These are phyloP conservation scores for Syrphus vitripennis DNA, from an alignment of 2,888 invertebrate species.

Conservation along the genomic window DNA sequence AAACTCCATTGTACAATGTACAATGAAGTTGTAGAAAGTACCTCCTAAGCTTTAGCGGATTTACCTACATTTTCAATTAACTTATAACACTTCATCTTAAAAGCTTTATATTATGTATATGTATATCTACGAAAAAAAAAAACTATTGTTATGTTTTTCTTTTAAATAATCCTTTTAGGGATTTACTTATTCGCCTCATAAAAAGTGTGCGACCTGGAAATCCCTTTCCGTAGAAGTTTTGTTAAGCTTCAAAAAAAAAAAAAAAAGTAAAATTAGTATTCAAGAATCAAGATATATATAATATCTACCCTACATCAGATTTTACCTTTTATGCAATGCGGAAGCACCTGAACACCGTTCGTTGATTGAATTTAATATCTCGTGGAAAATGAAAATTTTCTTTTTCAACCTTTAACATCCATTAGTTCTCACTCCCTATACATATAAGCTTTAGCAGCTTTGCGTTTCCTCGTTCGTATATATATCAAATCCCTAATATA, in stretches of 20 bases:
- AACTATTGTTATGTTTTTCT: slow-evolving; percentile 12
- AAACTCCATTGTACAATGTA: neutral
- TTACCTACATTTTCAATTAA: slow-evolving; percentile 20
- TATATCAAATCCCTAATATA: slow-evolving; percentile 31
- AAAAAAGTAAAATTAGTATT: slow-evolving; percentile 6
- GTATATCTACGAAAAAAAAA: too few species aligned
- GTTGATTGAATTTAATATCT: slow-evolving; percentile 60
- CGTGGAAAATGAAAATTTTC: slow-evolving; percentile 53
- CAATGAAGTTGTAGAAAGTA: neutral
- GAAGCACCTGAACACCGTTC: slow-evolving; percentile 45
- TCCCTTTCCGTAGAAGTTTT: neutral
- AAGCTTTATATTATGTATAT: neutral
- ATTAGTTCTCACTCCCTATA: slow-evolving; percentile 50
- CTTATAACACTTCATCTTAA: slow-evolving; percentile 17
- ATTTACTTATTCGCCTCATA: slow-evolving; percentile 7
- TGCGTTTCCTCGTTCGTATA: slow-evolving; percentile 14
- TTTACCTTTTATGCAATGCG: slow-evolving; percentile 22
- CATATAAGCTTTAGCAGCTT: slow-evolving; percentile 17
- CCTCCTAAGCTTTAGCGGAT: neutral
- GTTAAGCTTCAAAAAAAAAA: neutral
- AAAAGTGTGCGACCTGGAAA: neutral
- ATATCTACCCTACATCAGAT: neutral
- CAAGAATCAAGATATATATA: neutral
- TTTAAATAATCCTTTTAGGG: slow-evolving; percentile 6
- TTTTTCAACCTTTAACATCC: slow-evolving; percentile 50